Percentiles rank a stretch among this genome's conserved stretches.
Conservation (phyloP, 2,888 invertebrate species). For the Girardia tigrina region DNA sequence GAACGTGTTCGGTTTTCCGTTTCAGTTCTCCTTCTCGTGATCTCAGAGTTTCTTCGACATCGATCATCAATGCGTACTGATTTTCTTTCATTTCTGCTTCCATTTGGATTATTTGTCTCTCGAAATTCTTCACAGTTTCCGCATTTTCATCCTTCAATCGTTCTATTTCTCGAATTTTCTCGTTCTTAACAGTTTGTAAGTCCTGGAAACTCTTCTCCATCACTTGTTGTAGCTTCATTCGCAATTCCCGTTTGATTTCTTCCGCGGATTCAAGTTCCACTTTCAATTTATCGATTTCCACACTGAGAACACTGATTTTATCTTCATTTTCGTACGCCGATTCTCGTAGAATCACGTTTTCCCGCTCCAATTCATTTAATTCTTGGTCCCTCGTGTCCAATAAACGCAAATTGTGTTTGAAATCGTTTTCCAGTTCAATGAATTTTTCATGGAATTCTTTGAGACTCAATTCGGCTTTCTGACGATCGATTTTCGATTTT, state of each 20-base stretch:
- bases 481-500: neutral
- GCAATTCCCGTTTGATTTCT: neutral
- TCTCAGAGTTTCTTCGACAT: conserved; percentile 17
- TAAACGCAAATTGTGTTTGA: neutral
- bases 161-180: neutral
- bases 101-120: neutral
- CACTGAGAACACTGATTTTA: conserved; percentile 6
- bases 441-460: neutral
- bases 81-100: neutral
- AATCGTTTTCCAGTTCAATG: neutral
- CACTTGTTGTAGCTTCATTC: neutral
- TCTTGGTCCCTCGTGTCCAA: neutral
- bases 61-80: neutral
- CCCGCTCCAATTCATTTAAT: neutral
- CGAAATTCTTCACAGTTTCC: neutral
- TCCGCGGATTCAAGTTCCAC: neutral
- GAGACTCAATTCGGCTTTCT: neutral
- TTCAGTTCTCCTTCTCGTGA: conserved; percentile 17
- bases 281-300: conserved; percentile 16
- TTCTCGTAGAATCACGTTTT: neutral
- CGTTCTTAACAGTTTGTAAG: neutral
- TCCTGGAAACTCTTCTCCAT: neutral
- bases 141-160: conserved; percentile 3
- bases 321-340: neutral
- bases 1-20: conserved; percentile 17